Evolutionary conservation across 2,888 invertebrate species (phyloP), one percentile per base, ranked within the genome.

Genomic region (Physocephala rufipes): DNA sequence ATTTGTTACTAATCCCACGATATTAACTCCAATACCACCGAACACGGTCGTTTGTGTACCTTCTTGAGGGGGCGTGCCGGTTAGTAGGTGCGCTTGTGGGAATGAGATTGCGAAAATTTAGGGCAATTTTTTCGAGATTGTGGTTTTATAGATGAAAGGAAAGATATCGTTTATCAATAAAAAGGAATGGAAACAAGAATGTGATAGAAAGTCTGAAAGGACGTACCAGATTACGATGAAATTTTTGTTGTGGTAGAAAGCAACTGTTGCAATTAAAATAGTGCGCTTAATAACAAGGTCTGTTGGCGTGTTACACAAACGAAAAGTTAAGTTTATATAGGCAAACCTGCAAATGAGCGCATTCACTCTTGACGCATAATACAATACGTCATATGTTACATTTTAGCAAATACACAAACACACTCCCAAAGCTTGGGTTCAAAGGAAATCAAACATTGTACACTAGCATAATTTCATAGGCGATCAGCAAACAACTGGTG

Each of bases 381-480:
- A n/a, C 49, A 49, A 3, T n/a, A n/a, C 12, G 12, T n/a, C 15
- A 16, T 16, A 47, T n/a, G 2, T 16, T 13, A 51, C 2, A 55
- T 30, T 15, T 21, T 61, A 59, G 53, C 21, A 53, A 24, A 72
- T 47, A 63, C 21, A 55, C 68, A 63, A 47, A 63, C 71, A 28
- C 53, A 15, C 58, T 61, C 21, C 61, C 28, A 49, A 4, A 1
- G n/a, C 21, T 45, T 45, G 15, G 45, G 64, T 65, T 36, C 65
- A 65, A 70, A 71, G n/a, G n/a, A 74, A 73, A 64, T 36, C 73
- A 74, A 71, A 72, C 73, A 73, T 73, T 73, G 73, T 73, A 75
- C 73, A 72, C 71, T 71, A 71, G 73, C 77, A 70, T 76, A 71
- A 36, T 47, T 49, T 19, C 59, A 36, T 67, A 72, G 77, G 77